Base-by-base conservation (phyloP, 2,797 vertebrate species). In the Sitta carolinensis region DNA sequence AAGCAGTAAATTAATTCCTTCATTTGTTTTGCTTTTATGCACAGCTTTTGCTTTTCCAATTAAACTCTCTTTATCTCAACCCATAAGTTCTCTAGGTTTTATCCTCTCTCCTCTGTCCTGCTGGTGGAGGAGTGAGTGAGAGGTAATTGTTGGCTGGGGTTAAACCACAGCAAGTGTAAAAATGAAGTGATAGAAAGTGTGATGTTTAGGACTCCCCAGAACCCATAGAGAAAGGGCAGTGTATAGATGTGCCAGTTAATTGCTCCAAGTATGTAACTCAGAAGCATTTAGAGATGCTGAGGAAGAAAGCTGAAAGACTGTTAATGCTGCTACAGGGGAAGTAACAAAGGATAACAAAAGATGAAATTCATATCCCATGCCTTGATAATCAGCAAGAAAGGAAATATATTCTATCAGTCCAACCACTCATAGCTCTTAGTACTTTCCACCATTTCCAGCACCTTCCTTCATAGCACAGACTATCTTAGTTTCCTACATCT, bases 41-140 rank as follows among this genome's bases (percentile, higher is more conserved):
- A 19, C 11, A 40, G 23, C 19, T 68, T 62, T 82, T 38, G 19
- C 16, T 62, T 75, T 68, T 27, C 12, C 16, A 20, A 19, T 36
- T 55, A 55, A 34, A 48, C 1, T 5, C 10, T 48, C 69, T 64
- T 58, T 55, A 29, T 42, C 36, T 68, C 34, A 48, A 8, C 11
- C 36, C 36, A 42, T 7, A 11, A 7, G 16, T 42, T 57, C 25
- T 82, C 23, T 13, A 42, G 36, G 19, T 62, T 75, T n/a, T 50
- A 29, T 32, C 8, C 22, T 43, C 42, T 48, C 7, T 75, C 19
- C 50, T 32, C 5, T 4, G 8, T 63, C 13, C 16, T 43, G 5
- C 23, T 57, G 43, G 27, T 55, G 27, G 27, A 27, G 4, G 9
- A 57, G 13, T n/a, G 43, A 21, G 16, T 0, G 0, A 69, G 23